Evolutionary conservation across 1,140 invertebrate genomes (phyloP).

Genomic region (Tribolium madens): DNA sequence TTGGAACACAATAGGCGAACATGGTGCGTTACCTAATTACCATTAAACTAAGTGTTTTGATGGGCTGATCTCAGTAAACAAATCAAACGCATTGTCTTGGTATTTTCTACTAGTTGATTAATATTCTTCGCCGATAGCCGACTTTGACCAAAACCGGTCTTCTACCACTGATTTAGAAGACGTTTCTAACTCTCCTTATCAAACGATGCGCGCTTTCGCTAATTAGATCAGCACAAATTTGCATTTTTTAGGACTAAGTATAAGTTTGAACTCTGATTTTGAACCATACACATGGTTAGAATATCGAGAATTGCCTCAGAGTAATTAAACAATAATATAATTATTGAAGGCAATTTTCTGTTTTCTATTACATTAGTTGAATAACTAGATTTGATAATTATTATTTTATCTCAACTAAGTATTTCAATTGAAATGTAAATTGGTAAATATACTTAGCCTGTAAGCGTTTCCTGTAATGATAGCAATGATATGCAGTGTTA

Average conservation of each 20-base stretch:
- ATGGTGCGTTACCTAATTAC: conserved; percentile 2
- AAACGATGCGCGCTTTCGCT: conserved; percentile 4
- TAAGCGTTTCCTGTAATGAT: not conserved
- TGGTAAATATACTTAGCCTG: not conserved
- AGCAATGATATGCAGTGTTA: not conserved
- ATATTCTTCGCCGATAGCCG: conserved; percentile 25
- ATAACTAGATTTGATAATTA: not conserved
- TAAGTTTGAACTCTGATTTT: too few relatives aligned
- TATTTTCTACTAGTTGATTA: conserved; percentile 21
- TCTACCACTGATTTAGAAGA: not conserved
- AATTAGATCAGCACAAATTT: too few relatives aligned
- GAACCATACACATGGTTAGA: too few relatives aligned
- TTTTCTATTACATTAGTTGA: not conserved
- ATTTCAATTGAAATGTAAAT: not conserved
- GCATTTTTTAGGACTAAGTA: too few relatives aligned
- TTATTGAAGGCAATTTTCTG: too few relatives aligned
- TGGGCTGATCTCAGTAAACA: conserved; percentile 25
- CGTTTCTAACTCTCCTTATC: not conserved
- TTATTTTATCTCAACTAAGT: not conserved
- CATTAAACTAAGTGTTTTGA: conserved; percentile 7
- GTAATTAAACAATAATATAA: too few relatives aligned
- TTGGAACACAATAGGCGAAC: not conserved
- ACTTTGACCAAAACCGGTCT: conserved; percentile 6
- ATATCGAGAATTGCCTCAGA: too few relatives aligned
- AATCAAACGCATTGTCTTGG: conserved; percentile 22